Evolutionary conservation across 1,140 invertebrate species (phyloP), one percentile per base, ranked within the genome.

Genomic region (Cydia amplana): DNA sequence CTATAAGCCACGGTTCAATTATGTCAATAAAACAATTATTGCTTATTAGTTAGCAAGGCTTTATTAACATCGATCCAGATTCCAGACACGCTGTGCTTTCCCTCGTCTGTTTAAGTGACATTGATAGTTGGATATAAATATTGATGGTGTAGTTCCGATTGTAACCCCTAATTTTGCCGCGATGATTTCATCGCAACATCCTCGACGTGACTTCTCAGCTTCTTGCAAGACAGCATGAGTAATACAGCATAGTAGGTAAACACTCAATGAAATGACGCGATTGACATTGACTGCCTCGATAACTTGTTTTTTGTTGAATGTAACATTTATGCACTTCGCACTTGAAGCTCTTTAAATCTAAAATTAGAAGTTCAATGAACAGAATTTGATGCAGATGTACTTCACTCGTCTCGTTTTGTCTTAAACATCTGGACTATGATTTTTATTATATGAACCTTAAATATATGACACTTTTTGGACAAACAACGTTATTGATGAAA

Each of bases 141-240:
- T 18, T 70, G 65, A 70, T 70, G 32, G 28, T 70, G 65, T 70
- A 70, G 16, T 70, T n/a, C 32, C 32, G 32, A 70, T 67, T 70
- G 65, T 70, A 40, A 70, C 32, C 65, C 65, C 65, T 70, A 70
- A 70, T 40, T 70, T 70, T 40, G 65, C n/a, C 32, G 65, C 65
- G 65, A 70, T 70, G 65, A 70, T 70, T 70, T 70, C 65, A 70
- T 70, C 32, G 65, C 28, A 36, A 32, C 36, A 18, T 5, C 9
- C 7, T 20, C 65, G 36, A 70, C 25, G 65, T 36, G 65, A 70
- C 65, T 51, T 18, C 16, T n/a, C 36, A 18, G 16, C 65, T 18
- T 70, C 65, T 70, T 23, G 28, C 65, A 70, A 70, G 65, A 20
- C 32, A 70, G 32, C 65, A 70, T 70, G 65, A 70, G 65, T 70